Evolutionary conservation across 2,888 invertebrate species (phyloP), one percentile per base, ranked within the genome.

Genomic region (Polia nebulosa): DNA sequence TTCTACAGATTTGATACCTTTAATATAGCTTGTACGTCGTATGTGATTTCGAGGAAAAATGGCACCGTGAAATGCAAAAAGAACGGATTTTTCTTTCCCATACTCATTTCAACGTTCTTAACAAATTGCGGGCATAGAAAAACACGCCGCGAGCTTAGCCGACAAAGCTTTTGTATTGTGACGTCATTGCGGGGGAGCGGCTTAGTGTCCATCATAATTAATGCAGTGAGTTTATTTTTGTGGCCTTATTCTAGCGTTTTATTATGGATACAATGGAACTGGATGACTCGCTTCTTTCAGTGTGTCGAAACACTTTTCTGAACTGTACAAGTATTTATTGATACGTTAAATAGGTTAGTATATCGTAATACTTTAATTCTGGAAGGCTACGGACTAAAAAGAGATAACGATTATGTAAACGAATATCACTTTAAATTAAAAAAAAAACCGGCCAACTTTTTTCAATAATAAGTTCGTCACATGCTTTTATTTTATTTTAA

Each of bases 201-300:
- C 22, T 34, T 44, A 44, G 15, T 56, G 47, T 39, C 32, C 20
- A 27, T 20, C 36, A 47, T 11, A 65, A 53, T 68, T 11, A 65
- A 53, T 68, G 11, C 49, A 68, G 41, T 22, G 17, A 27, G 13
- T 52, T 51, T 51, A 51, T 45, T 67, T 34, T 44, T 15, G 36
- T 53, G 44, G n/a, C 34, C 4, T 9, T 34, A 36, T 36, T 53
- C 36, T 20, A 36, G 6, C 22, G 13, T 53, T 67, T 20, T 20
- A 67, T n/a, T 57, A 41, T 44, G 7, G 29, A 27, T 32, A 56
- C 13, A 49, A 27, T 22, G 6, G 6, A 9, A 9, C 9, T 20
- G 13, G 8, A 47, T 45, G 17, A 47, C 20, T 29, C 15, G 3
- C 15, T 17, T 6, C 13, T 57, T 51, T 13, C n/a, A 20, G 6